Evolutionary conservation across 2,888 invertebrate species (phyloP).

Genomic region (Empis livida): DNA sequence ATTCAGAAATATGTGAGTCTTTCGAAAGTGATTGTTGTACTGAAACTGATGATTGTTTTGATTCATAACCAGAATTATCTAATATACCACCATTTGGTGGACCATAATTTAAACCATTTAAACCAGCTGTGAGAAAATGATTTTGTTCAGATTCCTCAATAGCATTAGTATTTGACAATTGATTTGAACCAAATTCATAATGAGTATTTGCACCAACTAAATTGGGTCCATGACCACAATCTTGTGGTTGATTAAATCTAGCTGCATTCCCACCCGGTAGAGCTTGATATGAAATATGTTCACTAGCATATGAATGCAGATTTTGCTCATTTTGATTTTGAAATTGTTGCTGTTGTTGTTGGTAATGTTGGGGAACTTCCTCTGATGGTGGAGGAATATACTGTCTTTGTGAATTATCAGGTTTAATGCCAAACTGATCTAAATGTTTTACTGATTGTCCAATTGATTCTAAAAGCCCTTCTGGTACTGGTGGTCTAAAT

Average conservation of each 20-base stretch:
- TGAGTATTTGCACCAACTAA: slow-evolving; percentile 23
- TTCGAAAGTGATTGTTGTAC: slow-evolving; percentile 6
- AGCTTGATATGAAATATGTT: slow-evolving; percentile 13
- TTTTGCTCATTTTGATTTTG: slow-evolving; percentile 3
- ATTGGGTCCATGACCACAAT: slow-evolving; percentile 33
- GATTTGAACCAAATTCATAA: slow-evolving; percentile 15
- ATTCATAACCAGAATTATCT: slow-evolving; percentile 27
- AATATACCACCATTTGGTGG: slow-evolving; percentile 20
- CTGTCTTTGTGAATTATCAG: slow-evolving; percentile 38
- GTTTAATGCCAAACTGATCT: slow-evolving; percentile 45
- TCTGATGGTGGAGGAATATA: slow-evolving; percentile 53
- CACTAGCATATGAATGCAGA: slow-evolving; percentile 6
- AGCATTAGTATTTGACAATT: slow-evolving; percentile 8
- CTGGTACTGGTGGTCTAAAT: slow-evolving; percentile 61
- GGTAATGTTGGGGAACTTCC: slow-evolving; percentile 22
- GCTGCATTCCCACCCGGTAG: slow-evolving; percentile 23
- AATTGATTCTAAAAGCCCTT: slow-evolving; percentile 52
- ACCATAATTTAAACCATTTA: slow-evolving; percentile 14
- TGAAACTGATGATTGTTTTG: slow-evolving; percentile 23
- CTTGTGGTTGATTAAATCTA: slow-evolving; percentile 25
- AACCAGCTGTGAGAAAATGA: slow-evolving; percentile 4
- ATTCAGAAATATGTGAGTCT: slow-evolving; percentile 13
- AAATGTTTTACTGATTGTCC: slow-evolving; percentile 50
- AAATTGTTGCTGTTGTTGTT: slow-evolving; percentile 7
- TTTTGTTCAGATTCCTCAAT: not conserved